Base-by-base conservation (phyloP, 2,888 invertebrate species). In the Spatulosminthurus flaviceps region DNA sequence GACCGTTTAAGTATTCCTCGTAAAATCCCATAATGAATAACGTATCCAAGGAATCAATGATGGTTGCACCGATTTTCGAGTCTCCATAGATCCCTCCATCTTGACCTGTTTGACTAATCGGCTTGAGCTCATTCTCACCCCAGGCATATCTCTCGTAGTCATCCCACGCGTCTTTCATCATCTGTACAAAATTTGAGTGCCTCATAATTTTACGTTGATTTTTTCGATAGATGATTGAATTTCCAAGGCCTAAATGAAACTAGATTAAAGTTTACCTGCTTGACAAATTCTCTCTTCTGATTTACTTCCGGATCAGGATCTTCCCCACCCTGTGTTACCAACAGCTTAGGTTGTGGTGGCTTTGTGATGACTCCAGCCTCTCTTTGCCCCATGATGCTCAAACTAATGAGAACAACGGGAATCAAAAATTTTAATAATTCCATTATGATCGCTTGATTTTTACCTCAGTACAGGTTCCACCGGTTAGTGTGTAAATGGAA, bases 101-200 rank as follows among this genome's bases (percentile, higher is more conserved):
- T 88, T 99, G 98, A 1, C 95, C 94, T 0, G 93, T 90, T 87
- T 94, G 94, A 78, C 95, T 93, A 72, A 98, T 90, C 0, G 99
- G 98, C 86, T 93, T 92, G 87, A 99, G 89, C 88, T 99, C 99
- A 89, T 99, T 99, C 87, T 96, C 94, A 83, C 99, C 99, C 98
- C 98, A 99, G 0, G 99, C 98, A 89, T 96, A 97, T 83, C 94
- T 91, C 85, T 93, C 95, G 90, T 99, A 99, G 87, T 95, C 96
- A 88, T 95, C 93, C 98, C 98, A 99, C 11, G 98, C 96, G 88
- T 97, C 96, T 86, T 93, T 92, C 95, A 97, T 98, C 99, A 99
- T 99, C 98, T 98, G 24, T 26, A 64, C 34, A 9, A 7, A 34
- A 34, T 34, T 7, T 34, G 34, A 7, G 9, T 34, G 9, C 5